Evolutionary conservation across 2,113 vertebrate genomes (phyloP).

Genomic region (Sardina pilchardus): DNA sequence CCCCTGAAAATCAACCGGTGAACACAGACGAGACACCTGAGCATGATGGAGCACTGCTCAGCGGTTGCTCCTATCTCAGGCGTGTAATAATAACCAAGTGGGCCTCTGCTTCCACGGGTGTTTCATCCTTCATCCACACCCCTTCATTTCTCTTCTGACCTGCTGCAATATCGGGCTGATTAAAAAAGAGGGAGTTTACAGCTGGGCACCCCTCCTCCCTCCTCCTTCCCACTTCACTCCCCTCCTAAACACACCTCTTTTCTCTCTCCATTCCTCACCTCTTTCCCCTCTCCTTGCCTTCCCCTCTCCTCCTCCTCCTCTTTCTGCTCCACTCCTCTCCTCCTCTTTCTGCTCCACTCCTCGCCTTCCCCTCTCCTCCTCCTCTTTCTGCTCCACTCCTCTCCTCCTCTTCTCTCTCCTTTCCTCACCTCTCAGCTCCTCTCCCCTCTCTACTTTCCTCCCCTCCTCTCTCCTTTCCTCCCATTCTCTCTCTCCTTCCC

Average conservation of each 20-base stretch:
- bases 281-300: neutral
- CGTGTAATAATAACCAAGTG: neutral
- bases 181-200: conserved; percentile 2
- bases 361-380: neutral
- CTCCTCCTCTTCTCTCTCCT: conserved; percentile 33
- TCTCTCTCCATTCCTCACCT: neutral
- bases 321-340: neutral
- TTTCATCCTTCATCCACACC: conserved; percentile 1
- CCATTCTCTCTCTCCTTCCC: neutral
- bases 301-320: neutral
- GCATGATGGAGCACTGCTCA: neutral
- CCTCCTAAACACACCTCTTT: neutral
- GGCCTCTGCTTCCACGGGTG: neutral
- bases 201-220: neutral
- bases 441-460: neutral
- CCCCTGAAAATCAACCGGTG: neutral
- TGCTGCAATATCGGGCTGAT: neutral
- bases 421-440: neutral
- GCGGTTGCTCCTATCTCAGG: neutral
- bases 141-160: neutral
- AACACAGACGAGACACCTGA: neutral
- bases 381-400: neutral
- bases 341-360: neutral
- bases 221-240: neutral
- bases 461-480: neutral